Percentiles rank a stretch among this genome's conserved stretches.
Conservation (phyloP, 2,797 vertebrate species). For the Arrhamphus sclerolepis region DNA sequence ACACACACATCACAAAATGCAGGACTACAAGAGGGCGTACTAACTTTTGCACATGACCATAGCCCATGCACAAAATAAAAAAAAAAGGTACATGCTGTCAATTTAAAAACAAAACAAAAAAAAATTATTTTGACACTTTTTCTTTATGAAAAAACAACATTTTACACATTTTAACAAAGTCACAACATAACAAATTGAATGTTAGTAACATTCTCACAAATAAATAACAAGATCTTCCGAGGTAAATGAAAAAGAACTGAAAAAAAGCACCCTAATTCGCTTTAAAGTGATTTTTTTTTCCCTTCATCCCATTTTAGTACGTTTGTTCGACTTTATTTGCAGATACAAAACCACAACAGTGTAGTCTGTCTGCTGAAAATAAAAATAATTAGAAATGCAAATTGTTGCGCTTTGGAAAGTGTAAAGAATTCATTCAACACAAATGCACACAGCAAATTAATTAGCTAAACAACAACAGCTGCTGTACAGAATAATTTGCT, state of each 20-base stretch:
- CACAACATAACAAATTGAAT: constrained; percentile 29
- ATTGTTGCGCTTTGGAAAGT: constrained; percentile 60
- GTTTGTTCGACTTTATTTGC: constrained; percentile 25
- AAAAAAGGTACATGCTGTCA: too few relatives aligned
- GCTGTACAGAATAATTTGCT: constrained; percentile 60
- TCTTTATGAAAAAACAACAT: constrained; percentile 18
- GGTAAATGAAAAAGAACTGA: constrained; percentile 37
- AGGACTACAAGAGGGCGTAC: too few relatives aligned
- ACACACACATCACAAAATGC: too few relatives aligned
- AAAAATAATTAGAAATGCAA: constrained; percentile 73
- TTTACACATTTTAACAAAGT: too few relatives aligned
- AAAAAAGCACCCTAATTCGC: constrained; percentile 49
- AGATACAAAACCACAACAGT: constrained; percentile 25
- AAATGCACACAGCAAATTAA: constrained; percentile 67
- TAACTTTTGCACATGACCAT: too few relatives aligned
- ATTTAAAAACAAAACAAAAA: neutral
- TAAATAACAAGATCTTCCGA: constrained; percentile 35
- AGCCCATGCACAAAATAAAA: too few relatives aligned
- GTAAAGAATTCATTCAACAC: constrained; percentile 66
- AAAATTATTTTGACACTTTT: neutral
- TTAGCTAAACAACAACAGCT: constrained; percentile 68
- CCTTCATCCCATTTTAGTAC: constrained; percentile 17
- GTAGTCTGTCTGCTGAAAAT: constrained; percentile 48
- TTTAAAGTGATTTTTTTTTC: constrained; percentile 58
- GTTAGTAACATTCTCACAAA: constrained; percentile 10